Conservation (phyloP, 2,113 vertebrate species). For the Vulpes lagopus region DNA sequence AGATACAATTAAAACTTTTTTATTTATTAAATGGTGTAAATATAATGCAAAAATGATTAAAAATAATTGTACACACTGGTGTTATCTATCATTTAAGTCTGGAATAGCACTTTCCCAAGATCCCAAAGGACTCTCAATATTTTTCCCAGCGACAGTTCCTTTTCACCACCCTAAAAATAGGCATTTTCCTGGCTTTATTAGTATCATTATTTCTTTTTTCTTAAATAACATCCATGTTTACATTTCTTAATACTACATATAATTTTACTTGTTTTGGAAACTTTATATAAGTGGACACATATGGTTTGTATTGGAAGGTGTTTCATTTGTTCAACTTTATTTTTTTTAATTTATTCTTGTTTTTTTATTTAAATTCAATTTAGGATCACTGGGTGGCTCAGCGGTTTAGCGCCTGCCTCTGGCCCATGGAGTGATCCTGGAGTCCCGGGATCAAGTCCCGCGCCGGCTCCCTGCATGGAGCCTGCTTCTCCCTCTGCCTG, state of each 20-base stretch:
- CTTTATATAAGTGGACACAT: neutral
- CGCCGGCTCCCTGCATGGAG: no score
- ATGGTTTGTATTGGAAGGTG: neutral
- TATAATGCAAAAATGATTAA: neutral
- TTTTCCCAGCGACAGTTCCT: neutral
- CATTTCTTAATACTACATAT: neutral
- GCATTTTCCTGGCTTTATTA: neutral
- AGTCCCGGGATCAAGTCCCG: no score
- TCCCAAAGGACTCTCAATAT: neutral
- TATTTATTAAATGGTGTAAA: neutral
- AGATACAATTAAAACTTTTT: neutral
- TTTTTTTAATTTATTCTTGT: neutral
- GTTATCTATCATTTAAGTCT: neutral
- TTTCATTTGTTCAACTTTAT: neutral
- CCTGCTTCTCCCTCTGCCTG: no score
- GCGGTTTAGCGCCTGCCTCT: no score
- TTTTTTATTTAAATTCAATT: no score
- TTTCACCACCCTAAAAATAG: neutral
- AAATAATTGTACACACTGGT: neutral
- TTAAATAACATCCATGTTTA: neutral
- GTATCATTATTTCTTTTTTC: neutral
- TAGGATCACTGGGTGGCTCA: no score
- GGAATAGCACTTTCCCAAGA: neutral
- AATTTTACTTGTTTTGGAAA: neutral
- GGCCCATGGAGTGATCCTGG: no score